Evolutionary conservation across 2,113 vertebrate species (phyloP).

Genomic region (Microtus oregoni): DNA sequence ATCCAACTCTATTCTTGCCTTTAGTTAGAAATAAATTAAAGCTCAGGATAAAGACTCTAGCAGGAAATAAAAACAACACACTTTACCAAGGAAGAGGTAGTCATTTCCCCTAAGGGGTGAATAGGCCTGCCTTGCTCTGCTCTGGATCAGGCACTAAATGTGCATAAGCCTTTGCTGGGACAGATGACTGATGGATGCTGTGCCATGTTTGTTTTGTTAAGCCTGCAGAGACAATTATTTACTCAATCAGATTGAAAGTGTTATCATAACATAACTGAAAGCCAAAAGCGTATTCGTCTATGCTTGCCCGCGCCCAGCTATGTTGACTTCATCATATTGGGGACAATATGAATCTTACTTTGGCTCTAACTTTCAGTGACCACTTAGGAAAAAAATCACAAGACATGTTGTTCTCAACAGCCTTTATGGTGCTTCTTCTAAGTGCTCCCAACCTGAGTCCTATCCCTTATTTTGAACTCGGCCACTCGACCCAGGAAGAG

Average conservation of each 20-base stretch:
- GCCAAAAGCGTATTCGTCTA: neutral
- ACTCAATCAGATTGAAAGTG: slow-evolving; percentile 65
- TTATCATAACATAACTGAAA: slow-evolving; percentile 53
- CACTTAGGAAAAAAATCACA: neutral
- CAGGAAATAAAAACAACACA: slow-evolving; percentile 48
- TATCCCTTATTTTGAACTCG: neutral
- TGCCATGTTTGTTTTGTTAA: slow-evolving; percentile 47
- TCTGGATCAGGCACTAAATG: neutral
- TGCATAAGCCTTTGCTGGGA: too few relatives aligned
- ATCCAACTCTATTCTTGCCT: neutral
- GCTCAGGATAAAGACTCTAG: neutral
- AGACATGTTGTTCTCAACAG: too few relatives aligned
- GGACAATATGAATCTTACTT: neutral
- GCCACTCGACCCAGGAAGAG: neutral
- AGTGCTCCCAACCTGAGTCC: neutral
- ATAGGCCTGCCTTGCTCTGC: neutral
- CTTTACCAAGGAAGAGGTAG: slow-evolving; percentile 8
- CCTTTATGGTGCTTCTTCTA: neutral
- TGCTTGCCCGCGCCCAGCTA: neutral
- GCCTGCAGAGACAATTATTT: slow-evolving; percentile 69
- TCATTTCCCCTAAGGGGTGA: slow-evolving; percentile 44
- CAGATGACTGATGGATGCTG: neutral
- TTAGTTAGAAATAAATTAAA: slow-evolving; percentile 37
- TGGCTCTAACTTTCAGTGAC: neutral
- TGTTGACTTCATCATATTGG: neutral